Evolutionary conservation across 2,888 invertebrate species (phyloP).

Genomic region (Diarsia mendica): DNA sequence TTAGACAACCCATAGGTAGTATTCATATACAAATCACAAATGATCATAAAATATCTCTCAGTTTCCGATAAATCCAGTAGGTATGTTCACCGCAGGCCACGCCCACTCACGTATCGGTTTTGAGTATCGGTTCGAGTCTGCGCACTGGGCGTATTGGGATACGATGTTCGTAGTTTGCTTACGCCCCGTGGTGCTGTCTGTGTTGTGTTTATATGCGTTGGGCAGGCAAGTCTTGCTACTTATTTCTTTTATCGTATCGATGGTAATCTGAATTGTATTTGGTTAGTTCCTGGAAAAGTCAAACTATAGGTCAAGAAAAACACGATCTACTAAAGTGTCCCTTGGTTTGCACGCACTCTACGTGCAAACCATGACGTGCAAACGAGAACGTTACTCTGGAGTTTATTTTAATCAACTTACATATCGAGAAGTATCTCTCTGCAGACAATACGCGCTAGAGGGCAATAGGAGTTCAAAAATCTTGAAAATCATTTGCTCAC

Average conservation of each 20-base stretch:
- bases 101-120: slow-evolving; percentile 72
- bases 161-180: neutral
- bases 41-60: neutral
- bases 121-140: slow-evolving; percentile 82
- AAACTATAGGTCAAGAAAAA: too few species aligned
- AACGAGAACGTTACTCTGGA: too few species aligned
- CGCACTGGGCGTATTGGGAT: slow-evolving; percentile 72
- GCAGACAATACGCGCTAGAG: too few species aligned
- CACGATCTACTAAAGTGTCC: too few species aligned
- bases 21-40: neutral
- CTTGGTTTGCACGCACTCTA: too few species aligned
- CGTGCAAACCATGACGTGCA: too few species aligned
- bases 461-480: too few species aligned
- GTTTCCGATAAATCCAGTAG: slow-evolving; percentile 22
- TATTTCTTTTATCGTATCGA: neutral
- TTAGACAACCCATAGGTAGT: neutral
- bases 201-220: neutral
- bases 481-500: too few species aligned
- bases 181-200: slow-evolving; percentile 34
- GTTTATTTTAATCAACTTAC: too few species aligned
- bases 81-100: slow-evolving; percentile 64
- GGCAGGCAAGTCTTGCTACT: neutral
- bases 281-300: too few species aligned
- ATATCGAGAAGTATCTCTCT: too few species aligned
- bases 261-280: too few species aligned